phyloP scores from a whole-genome alignment of 2,888 invertebrate species.

The Elysia crispata region DNA sequence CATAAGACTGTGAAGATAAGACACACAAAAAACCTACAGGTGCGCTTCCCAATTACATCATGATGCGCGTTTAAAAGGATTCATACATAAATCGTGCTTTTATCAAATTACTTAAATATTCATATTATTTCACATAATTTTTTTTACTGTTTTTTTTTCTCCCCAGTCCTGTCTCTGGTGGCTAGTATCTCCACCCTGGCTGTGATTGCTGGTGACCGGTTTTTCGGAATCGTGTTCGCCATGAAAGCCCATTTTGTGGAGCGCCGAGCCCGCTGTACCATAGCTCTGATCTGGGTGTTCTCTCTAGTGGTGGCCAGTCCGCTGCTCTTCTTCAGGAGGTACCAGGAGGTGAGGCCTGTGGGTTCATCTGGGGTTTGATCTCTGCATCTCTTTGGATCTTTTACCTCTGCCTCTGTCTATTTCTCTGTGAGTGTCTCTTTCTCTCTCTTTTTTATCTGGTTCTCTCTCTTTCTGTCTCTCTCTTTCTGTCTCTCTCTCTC shows the following conservation, averaged over 20 bases:
- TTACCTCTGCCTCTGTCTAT: not conserved
- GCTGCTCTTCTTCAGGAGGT: constrained; percentile 74
- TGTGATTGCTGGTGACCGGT: constrained; percentile 88
- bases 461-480: not conserved
- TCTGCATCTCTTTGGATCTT: not conserved
- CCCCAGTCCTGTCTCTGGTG: constrained; percentile 84
- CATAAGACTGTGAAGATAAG: no score
- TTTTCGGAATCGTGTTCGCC: constrained; percentile 88
- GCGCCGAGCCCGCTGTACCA: constrained; percentile 83
- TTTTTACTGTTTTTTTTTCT: constrained; percentile 33
- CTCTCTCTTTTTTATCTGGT: not conserved
- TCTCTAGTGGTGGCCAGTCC: constrained; percentile 82
- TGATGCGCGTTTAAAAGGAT: no score
- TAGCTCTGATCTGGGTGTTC: constrained; percentile 84
- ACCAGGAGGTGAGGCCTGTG: constrained; percentile 78
- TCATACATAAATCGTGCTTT: no score
- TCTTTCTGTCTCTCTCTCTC: no score
- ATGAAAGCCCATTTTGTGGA: constrained; percentile 84
- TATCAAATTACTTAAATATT: no score
- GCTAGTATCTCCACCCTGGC: constrained; percentile 88
- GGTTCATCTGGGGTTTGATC: no score
- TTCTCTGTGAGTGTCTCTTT: not conserved
- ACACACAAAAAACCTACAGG: no score
- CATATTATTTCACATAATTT: not conserved
- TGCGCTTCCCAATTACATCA: no score